Percentiles rank a stretch among this genome's conserved stretches.
These are phyloP conservation scores for Beris morrisii DNA, from an alignment of 2,888 invertebrate species.

Conservation along the genomic window DNA sequence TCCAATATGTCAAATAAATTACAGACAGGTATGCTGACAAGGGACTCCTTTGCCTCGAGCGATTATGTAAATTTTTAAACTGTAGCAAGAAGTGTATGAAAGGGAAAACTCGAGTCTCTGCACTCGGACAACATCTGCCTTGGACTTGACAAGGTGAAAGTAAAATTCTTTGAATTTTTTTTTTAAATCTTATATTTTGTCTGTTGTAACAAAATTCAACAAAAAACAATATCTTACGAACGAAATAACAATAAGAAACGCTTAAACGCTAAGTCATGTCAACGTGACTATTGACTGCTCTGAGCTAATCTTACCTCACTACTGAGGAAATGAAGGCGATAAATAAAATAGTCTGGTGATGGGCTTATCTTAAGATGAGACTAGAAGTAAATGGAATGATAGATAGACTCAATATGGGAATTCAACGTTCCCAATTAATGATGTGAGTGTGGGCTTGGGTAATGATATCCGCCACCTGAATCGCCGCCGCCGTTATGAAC, in stretches of 20 bases:
- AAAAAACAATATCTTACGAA: constrained; percentile 34
- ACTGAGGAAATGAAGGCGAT: constrained; percentile 30
- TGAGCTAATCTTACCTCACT: constrained; percentile 31
- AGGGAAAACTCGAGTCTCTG: no score
- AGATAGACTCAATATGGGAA: no score
- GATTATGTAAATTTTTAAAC: no score
- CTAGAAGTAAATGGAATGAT: constrained; percentile 42
- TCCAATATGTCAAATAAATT: no score
- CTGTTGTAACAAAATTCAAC: constrained; percentile 26
- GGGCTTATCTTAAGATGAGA: constrained; percentile 37
- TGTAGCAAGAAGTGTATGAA: no score
- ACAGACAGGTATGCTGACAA: no score
- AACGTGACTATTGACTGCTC: constrained; percentile 31
- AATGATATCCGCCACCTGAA: constrained; percentile 43
- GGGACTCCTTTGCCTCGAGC: no score
- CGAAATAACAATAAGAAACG: constrained; percentile 35
- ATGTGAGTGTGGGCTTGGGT: constrained; percentile 41
- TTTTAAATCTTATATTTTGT: constrained; percentile 21
- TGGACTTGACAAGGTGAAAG: constrained; percentile 15
- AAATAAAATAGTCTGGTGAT: constrained; percentile 35
- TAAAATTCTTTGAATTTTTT: constrained; percentile 10
- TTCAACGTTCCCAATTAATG: constrained; percentile 23
- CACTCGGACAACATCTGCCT: no score
- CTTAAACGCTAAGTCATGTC: constrained; percentile 23
- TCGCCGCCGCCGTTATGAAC: constrained; percentile 33